Conservation (phyloP, 2,888 invertebrate genomes). For the Ryuthela nishihirai region DNA sequence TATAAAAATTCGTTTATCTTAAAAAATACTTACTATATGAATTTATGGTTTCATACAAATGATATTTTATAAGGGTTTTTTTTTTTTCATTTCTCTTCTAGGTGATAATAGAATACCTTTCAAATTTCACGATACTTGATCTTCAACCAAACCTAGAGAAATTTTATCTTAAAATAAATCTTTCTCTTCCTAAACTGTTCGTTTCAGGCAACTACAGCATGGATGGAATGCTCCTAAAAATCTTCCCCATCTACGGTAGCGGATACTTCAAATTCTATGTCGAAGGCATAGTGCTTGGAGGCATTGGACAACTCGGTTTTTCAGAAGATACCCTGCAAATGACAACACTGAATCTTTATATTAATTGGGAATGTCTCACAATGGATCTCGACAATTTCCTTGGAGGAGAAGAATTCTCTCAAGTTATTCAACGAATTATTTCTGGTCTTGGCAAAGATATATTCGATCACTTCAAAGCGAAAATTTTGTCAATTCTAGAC, state of each 20-base stretch:
- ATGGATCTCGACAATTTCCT: slow-evolving; percentile 30
- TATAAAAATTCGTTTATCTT: no score
- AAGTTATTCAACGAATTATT: slow-evolving; percentile 21
- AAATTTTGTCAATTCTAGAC: slow-evolving; percentile 26
- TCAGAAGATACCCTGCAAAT: slow-evolving; percentile 12
- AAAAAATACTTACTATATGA: no score
- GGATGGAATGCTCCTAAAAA: slow-evolving; percentile 25
- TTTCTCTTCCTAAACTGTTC: slow-evolving; percentile 19
- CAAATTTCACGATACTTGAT: slow-evolving; percentile 17
- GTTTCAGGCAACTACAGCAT: slow-evolving; percentile 18
- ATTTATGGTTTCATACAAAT: no score
- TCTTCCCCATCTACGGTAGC: slow-evolving; percentile 25
- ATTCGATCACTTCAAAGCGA: slow-evolving; percentile 22
- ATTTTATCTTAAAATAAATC: slow-evolving; percentile 16
- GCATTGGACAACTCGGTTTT: slow-evolving; percentile 18
- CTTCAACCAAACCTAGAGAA: slow-evolving; percentile 23
- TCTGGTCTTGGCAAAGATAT: slow-evolving; percentile 29
- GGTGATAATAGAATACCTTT: slow-evolving; percentile 12
- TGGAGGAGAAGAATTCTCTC: slow-evolving; percentile 20
- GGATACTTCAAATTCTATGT: slow-evolving; percentile 27
- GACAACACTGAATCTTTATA: slow-evolving; percentile 14
- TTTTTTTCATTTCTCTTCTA: slow-evolving; percentile 23
- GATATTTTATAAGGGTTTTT: no score
- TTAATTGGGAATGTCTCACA: slow-evolving; percentile 11
- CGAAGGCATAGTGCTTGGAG: slow-evolving; percentile 10